A percentile compares a stretch with the other conserved stretches of the same genome.
Conservation (phyloP, 2,888 invertebrate genomes). For the Dastarcus helophoroides region DNA sequence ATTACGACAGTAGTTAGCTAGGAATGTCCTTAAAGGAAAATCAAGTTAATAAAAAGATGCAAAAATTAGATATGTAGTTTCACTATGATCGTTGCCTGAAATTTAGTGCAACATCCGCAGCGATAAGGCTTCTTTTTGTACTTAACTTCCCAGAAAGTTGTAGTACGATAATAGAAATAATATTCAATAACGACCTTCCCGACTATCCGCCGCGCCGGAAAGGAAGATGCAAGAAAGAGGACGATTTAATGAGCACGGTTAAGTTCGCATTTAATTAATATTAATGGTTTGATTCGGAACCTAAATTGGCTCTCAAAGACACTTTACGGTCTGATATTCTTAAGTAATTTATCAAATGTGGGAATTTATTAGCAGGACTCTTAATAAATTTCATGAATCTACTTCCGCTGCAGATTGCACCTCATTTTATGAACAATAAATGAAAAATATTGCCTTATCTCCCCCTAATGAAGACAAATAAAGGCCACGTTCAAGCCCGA, state of each 20-base stretch:
- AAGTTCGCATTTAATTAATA: constrained; percentile 25
- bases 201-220: too few species aligned
- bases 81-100: too few species aligned
- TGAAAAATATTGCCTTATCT: constrained; percentile 10
- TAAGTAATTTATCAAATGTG: constrained; percentile 15
- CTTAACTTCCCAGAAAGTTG: too few species aligned
- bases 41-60: too few species aligned
- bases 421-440: constrained; percentile 14
- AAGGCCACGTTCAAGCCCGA: too few species aligned
- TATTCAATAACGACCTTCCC: constrained; percentile 23
- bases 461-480: constrained; percentile 1
- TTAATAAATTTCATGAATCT: constrained; percentile 11
- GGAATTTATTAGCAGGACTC: constrained; percentile 13
- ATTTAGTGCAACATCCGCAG: too few species aligned
- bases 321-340: constrained; percentile 25
- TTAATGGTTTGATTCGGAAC: constrained; percentile 22
- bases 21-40: too few species aligned
- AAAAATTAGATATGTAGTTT: too few species aligned
- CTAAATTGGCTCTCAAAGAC: constrained; percentile 25
- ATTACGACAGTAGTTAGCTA: too few species aligned
- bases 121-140: too few species aligned
- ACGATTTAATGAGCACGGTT: constrained; percentile 23
- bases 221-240: constrained; percentile 17
- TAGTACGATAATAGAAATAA: constrained; percentile 19
- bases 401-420: constrained; percentile 12